These are phyloP conservation scores for Sinopyrophorus schimmeli DNA, from an alignment of 2,888 invertebrate species.

Conservation along the genomic window DNA sequence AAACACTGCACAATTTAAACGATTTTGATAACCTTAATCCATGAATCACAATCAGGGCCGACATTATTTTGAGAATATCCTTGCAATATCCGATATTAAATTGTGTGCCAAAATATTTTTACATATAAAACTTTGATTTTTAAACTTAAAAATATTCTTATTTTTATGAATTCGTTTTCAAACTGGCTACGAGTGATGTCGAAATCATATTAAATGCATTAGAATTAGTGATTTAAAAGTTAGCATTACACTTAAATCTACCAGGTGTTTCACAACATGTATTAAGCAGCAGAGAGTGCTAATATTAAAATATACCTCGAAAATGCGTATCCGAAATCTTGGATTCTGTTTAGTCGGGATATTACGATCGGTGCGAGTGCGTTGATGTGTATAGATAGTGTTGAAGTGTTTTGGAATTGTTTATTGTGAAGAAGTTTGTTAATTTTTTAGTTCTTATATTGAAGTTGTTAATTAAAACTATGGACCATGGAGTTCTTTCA, in stretches of 20 bases:
- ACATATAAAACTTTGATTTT: no score
- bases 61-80: constrained; percentile 22
- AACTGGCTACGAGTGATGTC: no score
- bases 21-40: constrained; percentile 2
- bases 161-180: no score
- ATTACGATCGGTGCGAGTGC: constrained; percentile 40
- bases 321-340: constrained; percentile 52
- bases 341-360: constrained; percentile 47
- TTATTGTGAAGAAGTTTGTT: constrained; percentile 2
- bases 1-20: no score
- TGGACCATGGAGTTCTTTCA: constrained; percentile 57
- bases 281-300: constrained; percentile 17
- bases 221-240: no score
- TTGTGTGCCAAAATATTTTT: constrained; percentile 12
- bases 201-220: no score
- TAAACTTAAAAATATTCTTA: no score
- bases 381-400: constrained; percentile 20
- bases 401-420: constrained; percentile 3
- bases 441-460: background rate
- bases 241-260: constrained; percentile 12
- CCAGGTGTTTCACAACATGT: constrained; percentile 23
- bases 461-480: no score
- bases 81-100: constrained; percentile 14
- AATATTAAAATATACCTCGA: constrained; percentile 34
- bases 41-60: constrained; percentile 26